Evolutionary conservation across 2,888 invertebrate genomes (phyloP), one percentile per base, ranked within the genome.

Genomic region (Cotesia congregata): DNA sequence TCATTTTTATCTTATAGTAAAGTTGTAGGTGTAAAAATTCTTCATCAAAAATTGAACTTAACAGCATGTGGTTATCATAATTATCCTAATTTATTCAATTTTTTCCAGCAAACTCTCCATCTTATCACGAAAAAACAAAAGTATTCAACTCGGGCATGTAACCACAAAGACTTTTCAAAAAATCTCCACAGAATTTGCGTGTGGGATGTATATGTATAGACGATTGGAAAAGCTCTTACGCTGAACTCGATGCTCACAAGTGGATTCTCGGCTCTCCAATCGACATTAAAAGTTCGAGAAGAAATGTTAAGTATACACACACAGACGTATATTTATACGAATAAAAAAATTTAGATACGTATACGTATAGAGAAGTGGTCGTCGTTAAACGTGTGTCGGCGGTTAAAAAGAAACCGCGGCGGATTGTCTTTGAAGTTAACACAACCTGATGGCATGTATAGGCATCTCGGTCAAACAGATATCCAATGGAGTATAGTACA

Each of bases 381-480:
- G 50, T 12, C 50, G 50, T 30, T 30, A 30, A 30, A 30, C 30
- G 30, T 68, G 72, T 59, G 67, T 50, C 74, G 73, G 77, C 73
- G 69, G 50, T 77, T 70, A 67, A 64, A 77, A 74, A 77, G 74
- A 70, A 59, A 72, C 50, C 74, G 59, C 68, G 75, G 70, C 77
- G 74, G 64, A 38, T 77, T 62, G 70, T 68, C 80, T 72, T 70
- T 67, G 80, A 82, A 80, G 77, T 78, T 76, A 50, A 62, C 40
- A 71, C 40, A 73, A 61, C 77, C 71, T 70, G 65, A 77, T 74
- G 77, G 74, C 74, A 70, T 70, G 68, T 77, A 73, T 71, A 77
- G 77, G 74, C 74, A 77, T 74, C 77, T 76, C 76, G 80, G 85
- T 83, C 85, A 83, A 84, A 84, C 83, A 79, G 77, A 80, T 78